These are phyloP conservation scores for Cosmia trapezina DNA, from an alignment of 2,888 invertebrate species.

Conservation along the genomic window DNA sequence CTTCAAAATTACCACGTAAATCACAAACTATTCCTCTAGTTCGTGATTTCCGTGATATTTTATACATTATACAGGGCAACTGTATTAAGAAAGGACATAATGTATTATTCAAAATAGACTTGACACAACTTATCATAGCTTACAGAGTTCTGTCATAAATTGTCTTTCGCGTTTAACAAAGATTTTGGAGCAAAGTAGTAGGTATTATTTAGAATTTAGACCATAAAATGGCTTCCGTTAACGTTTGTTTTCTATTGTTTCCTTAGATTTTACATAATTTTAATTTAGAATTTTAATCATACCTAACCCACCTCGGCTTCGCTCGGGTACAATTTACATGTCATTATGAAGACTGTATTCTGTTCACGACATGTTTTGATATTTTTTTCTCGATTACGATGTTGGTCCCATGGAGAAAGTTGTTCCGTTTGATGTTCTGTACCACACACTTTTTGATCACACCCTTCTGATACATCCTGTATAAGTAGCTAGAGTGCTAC, in stretches of 20 bases:
- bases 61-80: slow-evolving; percentile 20
- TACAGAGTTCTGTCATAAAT: slow-evolving; percentile 53
- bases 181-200: slow-evolving; percentile 35
- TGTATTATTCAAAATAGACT: slow-evolving; percentile 53
- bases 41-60: slow-evolving; percentile 23
- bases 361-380: too few species aligned
- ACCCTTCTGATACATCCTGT: too few species aligned
- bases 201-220: slow-evolving; percentile 30
- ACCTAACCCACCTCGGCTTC: too few species aligned
- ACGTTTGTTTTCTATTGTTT: slow-evolving; percentile 29
- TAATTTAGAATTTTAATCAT: background rate
- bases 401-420: too few species aligned
- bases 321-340: too few species aligned
- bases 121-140: slow-evolving; percentile 34
- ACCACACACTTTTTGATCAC: too few species aligned
- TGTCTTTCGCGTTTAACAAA: slow-evolving; percentile 27
- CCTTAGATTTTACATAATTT: slow-evolving; percentile 32
- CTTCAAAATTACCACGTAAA: slow-evolving; percentile 35
- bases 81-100: slow-evolving; percentile 15
- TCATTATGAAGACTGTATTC: too few species aligned
- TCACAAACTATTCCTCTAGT: slow-evolving; percentile 21
- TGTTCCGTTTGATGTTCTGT: too few species aligned
- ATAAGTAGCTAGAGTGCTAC: too few species aligned
- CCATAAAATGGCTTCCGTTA: slow-evolving; percentile 10
- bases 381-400: too few species aligned